phyloP scores from a whole-genome alignment of 2,888 invertebrate species.

The Scaptomyza cyrtandrae region DNA sequence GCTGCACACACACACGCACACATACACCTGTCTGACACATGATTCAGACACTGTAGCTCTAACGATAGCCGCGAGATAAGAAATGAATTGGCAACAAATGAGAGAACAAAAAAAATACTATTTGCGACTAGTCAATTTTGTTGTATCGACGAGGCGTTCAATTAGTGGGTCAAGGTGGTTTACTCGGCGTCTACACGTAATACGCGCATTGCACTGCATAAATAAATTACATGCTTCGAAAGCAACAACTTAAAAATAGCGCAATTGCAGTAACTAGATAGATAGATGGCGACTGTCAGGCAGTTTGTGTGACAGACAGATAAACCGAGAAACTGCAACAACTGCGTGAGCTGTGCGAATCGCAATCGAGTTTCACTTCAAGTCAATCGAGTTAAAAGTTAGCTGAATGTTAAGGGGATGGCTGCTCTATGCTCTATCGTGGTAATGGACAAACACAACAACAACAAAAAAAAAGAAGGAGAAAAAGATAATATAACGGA shows the following conservation, averaged over 20 bases:
- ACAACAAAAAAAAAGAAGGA: slow-evolving; percentile 2
- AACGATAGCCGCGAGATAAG: slow-evolving; percentile 18
- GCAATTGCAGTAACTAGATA: slow-evolving; percentile 17
- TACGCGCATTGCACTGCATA: slow-evolving; percentile 58
- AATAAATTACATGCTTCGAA: slow-evolving; percentile 57
- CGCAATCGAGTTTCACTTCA: slow-evolving; percentile 14
- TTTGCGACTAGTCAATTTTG: slow-evolving; percentile 19
- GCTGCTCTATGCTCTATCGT: not conserved
- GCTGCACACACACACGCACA: too few species aligned
- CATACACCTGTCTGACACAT: slow-evolving; percentile 28
- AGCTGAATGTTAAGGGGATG: not conserved
- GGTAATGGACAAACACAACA: slow-evolving; percentile 10
- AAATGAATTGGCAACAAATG: slow-evolving; percentile 1
- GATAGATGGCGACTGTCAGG: slow-evolving; percentile 5
- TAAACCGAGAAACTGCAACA: not conserved
- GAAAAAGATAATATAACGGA: not conserved
- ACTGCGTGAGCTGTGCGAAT: slow-evolving; percentile 23
- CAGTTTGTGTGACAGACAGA: not conserved
- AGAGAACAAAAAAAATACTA: slow-evolving; percentile 21
- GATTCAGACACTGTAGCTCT: slow-evolving; percentile 23
- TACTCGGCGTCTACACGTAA: slow-evolving; percentile 58
- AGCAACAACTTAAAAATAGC: slow-evolving; percentile 67
- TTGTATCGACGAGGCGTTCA: slow-evolving; percentile 49
- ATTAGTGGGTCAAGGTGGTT: slow-evolving; percentile 80
- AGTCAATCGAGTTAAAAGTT: slow-evolving; percentile 31